phyloP scores from a whole-genome alignment of 2,113 vertebrate species.

The Etia nguti region DNA sequence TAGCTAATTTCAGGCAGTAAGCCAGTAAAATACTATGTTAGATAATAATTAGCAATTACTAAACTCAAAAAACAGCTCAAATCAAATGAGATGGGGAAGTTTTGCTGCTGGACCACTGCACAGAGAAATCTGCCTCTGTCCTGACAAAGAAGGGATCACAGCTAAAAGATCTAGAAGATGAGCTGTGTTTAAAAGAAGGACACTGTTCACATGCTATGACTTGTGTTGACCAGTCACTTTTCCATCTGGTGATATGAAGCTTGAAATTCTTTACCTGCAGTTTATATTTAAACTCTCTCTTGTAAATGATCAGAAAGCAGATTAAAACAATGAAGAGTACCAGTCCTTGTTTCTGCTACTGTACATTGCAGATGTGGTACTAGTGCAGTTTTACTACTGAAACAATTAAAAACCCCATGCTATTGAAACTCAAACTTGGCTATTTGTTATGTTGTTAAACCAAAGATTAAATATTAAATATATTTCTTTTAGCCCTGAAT shows the following conservation, averaged over 20 bases:
- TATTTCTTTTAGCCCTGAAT: rapidly evolving
- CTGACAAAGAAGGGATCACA: not conserved
- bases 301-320: not conserved
- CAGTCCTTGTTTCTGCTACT: not conserved
- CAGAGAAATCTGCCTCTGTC: not conserved
- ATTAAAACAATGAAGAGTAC: not conserved
- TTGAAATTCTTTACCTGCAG: not conserved
- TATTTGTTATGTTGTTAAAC: not conserved
- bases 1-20: not conserved
- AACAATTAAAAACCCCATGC: not conserved
- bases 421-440: not conserved
- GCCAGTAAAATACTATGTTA: not conserved
- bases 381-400: rapidly evolving
- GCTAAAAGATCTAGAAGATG: not conserved
- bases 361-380: not conserved
- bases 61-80: not conserved
- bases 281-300: not conserved
- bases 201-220: not conserved
- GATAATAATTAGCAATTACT: not conserved
- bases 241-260: not conserved
- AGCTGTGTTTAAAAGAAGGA: not conserved
- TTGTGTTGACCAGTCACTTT: not conserved
- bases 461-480: not conserved
- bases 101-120: not conserved
- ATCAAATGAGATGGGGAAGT: not conserved